These are phyloP conservation scores for Drosophila ohnishii DNA, from an alignment of 1,140 invertebrate species.

Conservation along the genomic window DNA sequence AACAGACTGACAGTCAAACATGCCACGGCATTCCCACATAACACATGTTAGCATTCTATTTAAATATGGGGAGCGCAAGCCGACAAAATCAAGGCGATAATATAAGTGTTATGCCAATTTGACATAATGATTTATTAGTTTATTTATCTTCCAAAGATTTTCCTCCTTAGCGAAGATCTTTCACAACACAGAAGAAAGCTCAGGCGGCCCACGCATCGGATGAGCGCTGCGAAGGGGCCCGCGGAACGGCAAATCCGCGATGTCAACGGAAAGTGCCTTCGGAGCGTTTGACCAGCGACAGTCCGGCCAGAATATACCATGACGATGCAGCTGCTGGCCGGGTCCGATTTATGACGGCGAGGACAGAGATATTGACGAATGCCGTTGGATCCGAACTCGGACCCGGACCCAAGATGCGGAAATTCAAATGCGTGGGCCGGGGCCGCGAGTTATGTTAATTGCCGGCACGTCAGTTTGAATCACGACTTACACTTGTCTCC, in stretches of 20 bases:
- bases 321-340: slow-evolving; percentile 62
- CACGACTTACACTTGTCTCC: slow-evolving; percentile 79
- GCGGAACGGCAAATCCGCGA: slow-evolving; percentile 52
- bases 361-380: slow-evolving; percentile 71
- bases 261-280: slow-evolving; percentile 67
- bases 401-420: slow-evolving; percentile 59
- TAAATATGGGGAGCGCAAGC: slow-evolving; percentile 50
- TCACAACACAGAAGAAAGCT: slow-evolving; percentile 55
- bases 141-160: slow-evolving; percentile 77
- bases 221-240: not conserved
- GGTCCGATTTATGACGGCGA: slow-evolving; percentile 59
- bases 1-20: slow-evolving; percentile 66
- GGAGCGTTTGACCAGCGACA: slow-evolving; percentile 32
- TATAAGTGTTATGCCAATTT: slow-evolving; percentile 74
- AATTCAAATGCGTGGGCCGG: slow-evolving; percentile 64
- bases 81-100: slow-evolving; percentile 52
- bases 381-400: slow-evolving; percentile 26
- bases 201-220: slow-evolving; percentile 54
- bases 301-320: slow-evolving; percentile 9
- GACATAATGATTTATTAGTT: slow-evolving; percentile 79
- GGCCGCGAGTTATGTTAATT: slow-evolving; percentile 75
- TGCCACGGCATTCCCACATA: slow-evolving; percentile 70
- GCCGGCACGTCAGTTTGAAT: slow-evolving; percentile 76
- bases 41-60: slow-evolving; percentile 74
- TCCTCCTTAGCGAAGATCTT: slow-evolving; percentile 63